phyloP scores from a whole-genome alignment of 2,113 vertebrate genomes.

The Oreotragus oreotragus region DNA sequence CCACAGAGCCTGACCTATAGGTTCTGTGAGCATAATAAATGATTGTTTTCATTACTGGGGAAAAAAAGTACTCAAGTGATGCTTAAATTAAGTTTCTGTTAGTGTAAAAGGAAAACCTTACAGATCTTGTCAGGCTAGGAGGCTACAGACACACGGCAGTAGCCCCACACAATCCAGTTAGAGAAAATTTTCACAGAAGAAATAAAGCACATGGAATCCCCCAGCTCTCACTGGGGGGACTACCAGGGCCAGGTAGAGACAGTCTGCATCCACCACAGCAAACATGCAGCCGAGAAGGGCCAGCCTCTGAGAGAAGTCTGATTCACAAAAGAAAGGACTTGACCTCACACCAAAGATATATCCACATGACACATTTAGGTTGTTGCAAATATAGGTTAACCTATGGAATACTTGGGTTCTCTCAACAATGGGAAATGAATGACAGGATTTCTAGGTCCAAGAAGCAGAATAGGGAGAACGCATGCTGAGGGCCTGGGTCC shows the following conservation, averaged over 20 bases:
- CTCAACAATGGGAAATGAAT: neutral
- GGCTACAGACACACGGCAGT: neutral
- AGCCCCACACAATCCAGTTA: neutral
- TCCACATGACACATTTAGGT: neutral
- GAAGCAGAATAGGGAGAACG: neutral
- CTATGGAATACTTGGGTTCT: neutral
- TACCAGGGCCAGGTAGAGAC: neutral
- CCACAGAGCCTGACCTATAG: neutral
- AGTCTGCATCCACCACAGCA: too few species aligned
- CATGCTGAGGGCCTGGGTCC: neutral
- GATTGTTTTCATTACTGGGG: neutral
- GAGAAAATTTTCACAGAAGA: neutral
- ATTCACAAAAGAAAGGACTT: neutral
- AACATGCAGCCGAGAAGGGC: too few species aligned
- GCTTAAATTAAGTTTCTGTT: neutral
- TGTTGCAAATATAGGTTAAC: neutral
- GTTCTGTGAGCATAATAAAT: neutral
- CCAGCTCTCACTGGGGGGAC: neutral
- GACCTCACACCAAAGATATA: neutral
- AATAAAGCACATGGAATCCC: neutral
- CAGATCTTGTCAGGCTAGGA: neutral
- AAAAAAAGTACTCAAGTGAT: fast-evolving
- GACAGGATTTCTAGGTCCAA: neutral
- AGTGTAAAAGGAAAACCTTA: neutral
- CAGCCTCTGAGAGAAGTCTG: neutral